Conservation (phyloP, 1,140 invertebrate species). For the Myzus persicae region DNA sequence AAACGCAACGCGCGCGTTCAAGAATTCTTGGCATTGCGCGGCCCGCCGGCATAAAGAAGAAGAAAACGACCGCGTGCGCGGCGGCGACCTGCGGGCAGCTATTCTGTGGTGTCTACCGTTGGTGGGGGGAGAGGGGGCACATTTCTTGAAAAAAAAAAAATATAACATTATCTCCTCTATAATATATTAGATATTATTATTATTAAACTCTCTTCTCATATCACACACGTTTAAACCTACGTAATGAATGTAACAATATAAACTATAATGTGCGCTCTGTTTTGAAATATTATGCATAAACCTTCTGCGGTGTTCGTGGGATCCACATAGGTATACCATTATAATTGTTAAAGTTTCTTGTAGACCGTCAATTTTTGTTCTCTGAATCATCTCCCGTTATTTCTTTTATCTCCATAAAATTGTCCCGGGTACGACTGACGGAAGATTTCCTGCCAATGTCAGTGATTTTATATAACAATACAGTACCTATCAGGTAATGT, state of each 20-base stretch:
- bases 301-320: neutral
- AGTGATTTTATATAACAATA: too few species aligned
- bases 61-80: neutral
- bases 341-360: neutral
- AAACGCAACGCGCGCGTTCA: neutral
- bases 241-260: neutral
- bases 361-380: neutral
- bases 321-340: neutral
- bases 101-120: neutral
- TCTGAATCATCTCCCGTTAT: neutral
- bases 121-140: neutral
- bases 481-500: too few species aligned
- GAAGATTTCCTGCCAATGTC: neutral
- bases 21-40: conserved; percentile 46
- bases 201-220: neutral
- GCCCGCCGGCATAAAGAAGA: neutral
- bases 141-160: neutral
- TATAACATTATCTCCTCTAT: neutral
- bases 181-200: neutral
- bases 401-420: neutral
- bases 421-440: neutral
- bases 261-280: neutral
- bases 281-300: neutral
- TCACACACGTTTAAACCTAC: neutral
- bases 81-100: conserved; percentile 25